phyloP scores from a whole-genome alignment of 2,113 vertebrate species.

The Prunella himalayana region DNA sequence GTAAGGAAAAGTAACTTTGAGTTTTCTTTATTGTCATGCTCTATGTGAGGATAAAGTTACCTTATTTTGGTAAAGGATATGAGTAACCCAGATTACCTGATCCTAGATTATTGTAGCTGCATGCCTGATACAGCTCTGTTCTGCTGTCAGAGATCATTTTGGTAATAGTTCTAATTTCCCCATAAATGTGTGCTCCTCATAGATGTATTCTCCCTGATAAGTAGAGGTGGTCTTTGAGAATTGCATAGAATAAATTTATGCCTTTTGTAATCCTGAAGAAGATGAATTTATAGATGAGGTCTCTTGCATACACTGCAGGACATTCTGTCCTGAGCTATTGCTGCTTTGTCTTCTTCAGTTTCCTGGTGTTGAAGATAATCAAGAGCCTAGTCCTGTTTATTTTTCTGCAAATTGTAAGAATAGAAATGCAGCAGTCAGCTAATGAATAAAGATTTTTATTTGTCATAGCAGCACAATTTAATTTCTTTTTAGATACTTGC shows the following conservation, averaged over 20 bases:
- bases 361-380: neutral
- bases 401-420: neutral
- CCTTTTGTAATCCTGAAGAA: neutral
- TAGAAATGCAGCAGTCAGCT: neutral
- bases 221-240: neutral
- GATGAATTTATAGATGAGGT: neutral
- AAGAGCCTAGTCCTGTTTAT: neutral
- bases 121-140: neutral
- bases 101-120: neutral
- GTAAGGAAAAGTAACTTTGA: slow-evolving; percentile 66
- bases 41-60: accelerated
- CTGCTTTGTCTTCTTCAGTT: neutral
- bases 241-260: neutral
- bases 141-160: neutral
- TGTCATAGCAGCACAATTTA: neutral
- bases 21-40: neutral
- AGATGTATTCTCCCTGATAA: neutral
- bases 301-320: neutral
- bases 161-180: neutral
- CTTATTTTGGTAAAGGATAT: neutral
- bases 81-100: neutral
- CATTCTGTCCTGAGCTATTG: neutral
- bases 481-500: neutral
- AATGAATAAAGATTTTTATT: neutral
- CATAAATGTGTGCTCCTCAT: accelerated